Evolutionary conservation across 2,888 invertebrate species (phyloP).

Genomic region (Glyphotaelius pellucidus): DNA sequence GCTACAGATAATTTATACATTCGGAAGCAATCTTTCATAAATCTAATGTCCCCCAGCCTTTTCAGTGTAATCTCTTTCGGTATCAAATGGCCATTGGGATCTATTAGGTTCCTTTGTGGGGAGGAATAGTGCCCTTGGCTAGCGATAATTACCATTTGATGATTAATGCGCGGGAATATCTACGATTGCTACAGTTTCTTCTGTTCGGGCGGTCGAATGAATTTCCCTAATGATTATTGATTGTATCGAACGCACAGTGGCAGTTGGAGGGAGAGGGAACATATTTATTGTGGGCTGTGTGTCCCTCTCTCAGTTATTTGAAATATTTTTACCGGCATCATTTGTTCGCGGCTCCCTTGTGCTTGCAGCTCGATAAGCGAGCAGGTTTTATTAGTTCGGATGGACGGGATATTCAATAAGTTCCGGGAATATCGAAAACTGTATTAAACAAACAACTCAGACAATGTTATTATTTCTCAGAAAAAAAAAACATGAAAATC

Average conservation of each 20-base stretch:
- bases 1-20: conserved; percentile 49
- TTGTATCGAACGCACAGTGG: conserved; percentile 63
- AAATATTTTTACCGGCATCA: conserved; percentile 29
- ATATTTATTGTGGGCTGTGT: background rate
- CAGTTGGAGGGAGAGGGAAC: background rate
- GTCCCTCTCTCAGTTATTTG: conserved; percentile 11
- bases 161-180: conserved; percentile 61
- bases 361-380: background rate
- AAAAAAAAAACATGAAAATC: no score
- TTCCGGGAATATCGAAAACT: background rate
- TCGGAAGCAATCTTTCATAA: conserved; percentile 59
- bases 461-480: no score
- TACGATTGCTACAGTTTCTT: conserved; percentile 33
- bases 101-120: conserved; percentile 51
- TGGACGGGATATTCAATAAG: background rate
- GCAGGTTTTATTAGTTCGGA: conserved; percentile 20
- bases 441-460: background rate
- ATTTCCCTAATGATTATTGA: conserved; percentile 65
- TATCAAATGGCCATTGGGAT: conserved; percentile 61
- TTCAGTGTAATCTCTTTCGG: conserved; percentile 63
- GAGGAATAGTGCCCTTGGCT: conserved; percentile 61
- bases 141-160: conserved; percentile 65
- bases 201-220: conserved; percentile 50
- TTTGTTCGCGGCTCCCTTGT: conserved; percentile 55
- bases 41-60: conserved; percentile 63